phyloP scores from a whole-genome alignment of 2,888 invertebrate species.

The Chloroclystis v-ata region DNA sequence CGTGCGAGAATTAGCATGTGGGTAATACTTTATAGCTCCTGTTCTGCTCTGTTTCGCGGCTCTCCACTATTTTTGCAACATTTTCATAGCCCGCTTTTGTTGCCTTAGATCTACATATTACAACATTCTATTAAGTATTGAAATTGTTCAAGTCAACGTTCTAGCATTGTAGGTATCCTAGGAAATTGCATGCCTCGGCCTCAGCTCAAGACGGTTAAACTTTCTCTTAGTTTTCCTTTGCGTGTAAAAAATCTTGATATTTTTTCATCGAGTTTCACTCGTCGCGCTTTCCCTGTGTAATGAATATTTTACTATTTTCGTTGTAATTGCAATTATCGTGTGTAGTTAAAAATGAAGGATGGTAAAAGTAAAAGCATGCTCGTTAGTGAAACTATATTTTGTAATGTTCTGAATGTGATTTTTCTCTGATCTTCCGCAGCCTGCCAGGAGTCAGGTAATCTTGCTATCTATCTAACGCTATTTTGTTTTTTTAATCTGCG shows the following conservation, averaged over 20 bases:
- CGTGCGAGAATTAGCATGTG: constrained; percentile 71
- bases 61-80: constrained; percentile 70
- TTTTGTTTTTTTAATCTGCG: constrained; percentile 24
- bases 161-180: constrained; percentile 24
- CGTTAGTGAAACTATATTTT: constrained; percentile 63
- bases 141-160: constrained; percentile 13
- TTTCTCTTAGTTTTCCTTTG: constrained; percentile 67
- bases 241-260: constrained; percentile 75
- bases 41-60: constrained; percentile 69
- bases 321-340: constrained; percentile 63
- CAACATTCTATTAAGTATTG: constrained; percentile 26
- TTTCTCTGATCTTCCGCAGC: constrained; percentile 77
- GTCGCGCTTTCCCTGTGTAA: constrained; percentile 66
- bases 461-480: constrained; percentile 37
- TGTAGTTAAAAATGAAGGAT: constrained; percentile 46
- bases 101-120: constrained; percentile 39
- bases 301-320: constrained; percentile 64
- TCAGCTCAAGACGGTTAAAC: constrained; percentile 34
- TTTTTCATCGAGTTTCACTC: constrained; percentile 65
- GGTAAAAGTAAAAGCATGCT: constrained; percentile 57
- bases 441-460: constrained; percentile 78
- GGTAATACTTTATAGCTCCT: constrained; percentile 69
- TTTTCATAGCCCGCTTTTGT: constrained; percentile 60
- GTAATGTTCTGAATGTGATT: constrained; percentile 78
- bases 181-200: constrained; percentile 38